Conservation (phyloP, 2,797 vertebrate genomes). For the Onychomys leucogaster region DNA sequence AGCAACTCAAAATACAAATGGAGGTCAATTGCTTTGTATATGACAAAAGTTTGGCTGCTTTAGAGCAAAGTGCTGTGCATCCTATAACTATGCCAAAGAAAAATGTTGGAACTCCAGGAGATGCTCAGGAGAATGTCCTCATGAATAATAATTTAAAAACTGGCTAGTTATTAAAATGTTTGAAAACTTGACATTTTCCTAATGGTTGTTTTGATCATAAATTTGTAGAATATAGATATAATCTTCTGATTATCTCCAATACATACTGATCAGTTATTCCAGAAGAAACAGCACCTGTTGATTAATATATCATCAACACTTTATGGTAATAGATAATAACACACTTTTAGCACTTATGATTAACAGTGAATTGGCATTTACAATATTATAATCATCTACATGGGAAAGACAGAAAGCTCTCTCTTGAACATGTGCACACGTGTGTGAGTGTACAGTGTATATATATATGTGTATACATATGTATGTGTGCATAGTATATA, state of each 20-base stretch:
- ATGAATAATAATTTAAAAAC: background rate
- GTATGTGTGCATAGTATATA: no score
- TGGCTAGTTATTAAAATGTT: constrained; percentile 16
- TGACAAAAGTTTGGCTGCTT: background rate
- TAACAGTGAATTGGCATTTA: background rate
- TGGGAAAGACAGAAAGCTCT: background rate
- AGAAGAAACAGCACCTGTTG: background rate
- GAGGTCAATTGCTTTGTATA: background rate
- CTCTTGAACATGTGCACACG: background rate
- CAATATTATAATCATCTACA: background rate
- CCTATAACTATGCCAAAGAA: background rate
- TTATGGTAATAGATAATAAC: background rate
- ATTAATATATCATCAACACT: background rate
- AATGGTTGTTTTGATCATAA: constrained; percentile 1
- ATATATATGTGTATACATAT: background rate
- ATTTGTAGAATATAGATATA: background rate
- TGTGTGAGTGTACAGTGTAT: background rate
- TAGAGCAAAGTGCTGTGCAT: background rate
- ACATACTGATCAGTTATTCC: constrained; percentile 32
- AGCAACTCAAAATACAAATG: background rate
- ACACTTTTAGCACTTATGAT: background rate
- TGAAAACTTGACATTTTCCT: constrained; percentile 38
- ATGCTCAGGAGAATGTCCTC: background rate
- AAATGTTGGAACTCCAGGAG: background rate
- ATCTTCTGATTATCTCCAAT: constrained; percentile 17